These are phyloP conservation scores for Mellivora capensis DNA, from an alignment of 2,113 vertebrate genomes.

Conservation along the genomic window DNA sequence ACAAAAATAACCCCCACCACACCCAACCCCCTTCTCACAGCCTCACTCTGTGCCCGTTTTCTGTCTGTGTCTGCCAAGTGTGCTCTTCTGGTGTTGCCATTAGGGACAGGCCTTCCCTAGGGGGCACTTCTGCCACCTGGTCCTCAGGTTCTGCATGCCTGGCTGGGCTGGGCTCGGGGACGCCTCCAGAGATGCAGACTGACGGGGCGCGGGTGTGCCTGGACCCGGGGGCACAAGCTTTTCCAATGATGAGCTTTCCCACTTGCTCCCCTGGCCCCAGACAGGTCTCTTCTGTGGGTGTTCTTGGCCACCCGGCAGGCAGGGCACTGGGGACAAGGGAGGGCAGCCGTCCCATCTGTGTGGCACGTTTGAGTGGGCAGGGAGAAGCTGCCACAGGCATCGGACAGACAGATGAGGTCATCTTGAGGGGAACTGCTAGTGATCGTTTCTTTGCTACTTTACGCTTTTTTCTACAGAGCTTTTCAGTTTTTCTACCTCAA, in stretches of 20 bases:
- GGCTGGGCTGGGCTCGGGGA: neutral
- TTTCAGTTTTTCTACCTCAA: neutral
- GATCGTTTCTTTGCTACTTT: neutral
- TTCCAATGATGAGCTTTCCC: neutral
- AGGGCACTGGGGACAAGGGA: neutral
- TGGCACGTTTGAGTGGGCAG: rapidly evolving
- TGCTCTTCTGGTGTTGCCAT: neutral
- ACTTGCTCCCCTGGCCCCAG: neutral
- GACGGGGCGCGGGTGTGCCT: neutral
- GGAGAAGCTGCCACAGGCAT: rapidly evolving
- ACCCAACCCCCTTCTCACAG: too few relatives aligned
- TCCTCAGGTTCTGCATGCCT: neutral
- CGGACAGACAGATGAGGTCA: neutral
- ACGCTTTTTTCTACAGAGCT: neutral
- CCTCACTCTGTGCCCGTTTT: neutral
- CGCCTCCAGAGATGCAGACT: neutral
- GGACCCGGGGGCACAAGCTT: neutral
- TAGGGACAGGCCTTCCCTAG: neutral
- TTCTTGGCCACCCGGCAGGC: neutral
- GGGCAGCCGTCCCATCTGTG: too few relatives aligned
- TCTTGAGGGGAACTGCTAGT: neutral
- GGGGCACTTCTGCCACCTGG: neutral
- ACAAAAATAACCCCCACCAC: neutral
- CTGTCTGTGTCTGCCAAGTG: neutral
- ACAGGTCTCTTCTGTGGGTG: neutral